A percentile compares a stretch with the other conserved stretches of the same genome.
phyloP scores from a whole-genome alignment of 1,140 invertebrate genomes.

The Papilio helenus region DNA sequence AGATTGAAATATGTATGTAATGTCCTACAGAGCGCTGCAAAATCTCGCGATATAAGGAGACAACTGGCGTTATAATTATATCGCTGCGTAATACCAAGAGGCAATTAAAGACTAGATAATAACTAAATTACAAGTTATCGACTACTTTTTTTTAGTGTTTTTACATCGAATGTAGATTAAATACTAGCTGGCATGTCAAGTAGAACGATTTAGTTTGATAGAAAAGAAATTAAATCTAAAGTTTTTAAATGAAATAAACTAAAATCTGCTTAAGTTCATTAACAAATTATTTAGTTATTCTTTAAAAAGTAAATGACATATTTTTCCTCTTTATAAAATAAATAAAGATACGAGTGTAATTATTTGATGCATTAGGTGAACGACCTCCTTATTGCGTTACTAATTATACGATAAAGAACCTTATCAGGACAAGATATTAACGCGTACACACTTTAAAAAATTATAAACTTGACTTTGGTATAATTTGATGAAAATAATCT shows the following conservation, averaged over 20 bases:
- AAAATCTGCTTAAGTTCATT: too few relatives aligned
- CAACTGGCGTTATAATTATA: conserved; percentile 9
- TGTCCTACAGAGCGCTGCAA: neutral
- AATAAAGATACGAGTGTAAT: neutral
- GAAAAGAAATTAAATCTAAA: too few relatives aligned
- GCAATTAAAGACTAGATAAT: neutral
- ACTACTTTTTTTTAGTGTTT: neutral
- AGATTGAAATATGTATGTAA: neutral
- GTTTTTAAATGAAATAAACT: too few relatives aligned
- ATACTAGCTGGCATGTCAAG: neutral
- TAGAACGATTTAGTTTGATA: neutral
- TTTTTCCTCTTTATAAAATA: neutral
- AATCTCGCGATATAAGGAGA: neutral
- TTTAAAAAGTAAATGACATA: neutral
- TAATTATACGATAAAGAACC: conserved; percentile 11
- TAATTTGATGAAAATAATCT: neutral
- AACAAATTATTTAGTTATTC: too few relatives aligned
- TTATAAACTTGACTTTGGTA: neutral
- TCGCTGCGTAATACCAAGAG: neutral
- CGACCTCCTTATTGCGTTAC: neutral
- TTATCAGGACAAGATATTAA: conserved; percentile 11
- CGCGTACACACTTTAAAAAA: neutral
- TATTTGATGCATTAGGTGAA: neutral
- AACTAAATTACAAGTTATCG: neutral
- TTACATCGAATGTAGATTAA: neutral